Conservation (phyloP, 2,888 invertebrate genomes). For the Phlogophora meticulosa region DNA sequence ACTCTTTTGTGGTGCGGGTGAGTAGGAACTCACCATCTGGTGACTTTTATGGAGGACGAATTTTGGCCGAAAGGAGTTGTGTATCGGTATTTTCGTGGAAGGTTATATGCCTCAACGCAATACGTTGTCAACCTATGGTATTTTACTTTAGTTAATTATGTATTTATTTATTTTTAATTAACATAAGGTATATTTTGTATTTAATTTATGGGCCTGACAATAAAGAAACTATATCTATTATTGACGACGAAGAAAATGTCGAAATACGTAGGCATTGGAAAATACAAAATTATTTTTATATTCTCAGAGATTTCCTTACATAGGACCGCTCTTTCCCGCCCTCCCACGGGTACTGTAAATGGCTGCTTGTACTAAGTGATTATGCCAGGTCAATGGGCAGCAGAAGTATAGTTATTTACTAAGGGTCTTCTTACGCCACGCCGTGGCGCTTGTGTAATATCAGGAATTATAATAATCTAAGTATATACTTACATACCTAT, state of each 20-base stretch:
- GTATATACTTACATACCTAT: not conserved
- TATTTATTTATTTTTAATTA: no score
- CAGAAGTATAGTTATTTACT: slow-evolving; percentile 25
- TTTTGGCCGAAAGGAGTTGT: no score
- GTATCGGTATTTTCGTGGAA: no score
- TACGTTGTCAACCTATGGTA: no score
- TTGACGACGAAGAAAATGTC: not conserved
- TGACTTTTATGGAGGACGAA: no score
- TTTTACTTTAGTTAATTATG: no score
- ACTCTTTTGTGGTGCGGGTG: no score
- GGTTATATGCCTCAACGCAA: no score
- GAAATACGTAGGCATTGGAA: not conserved
- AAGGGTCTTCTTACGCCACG: slow-evolving; percentile 13
- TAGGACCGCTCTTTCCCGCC: slow-evolving; percentile 10
- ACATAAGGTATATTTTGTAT: no score
- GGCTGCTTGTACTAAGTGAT: slow-evolving; percentile 51
- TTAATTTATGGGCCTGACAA: no score
- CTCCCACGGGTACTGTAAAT: slow-evolving; percentile 39
- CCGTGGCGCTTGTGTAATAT: not conserved
- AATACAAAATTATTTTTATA: not conserved
- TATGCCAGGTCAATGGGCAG: slow-evolving; percentile 53
- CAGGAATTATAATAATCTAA: not conserved
- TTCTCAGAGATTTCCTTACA: slow-evolving; percentile 25
- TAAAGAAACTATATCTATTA: no score
- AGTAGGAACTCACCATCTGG: no score